phyloP scores from a whole-genome alignment of 2,113 vertebrate genomes.

The Turnix velox region DNA sequence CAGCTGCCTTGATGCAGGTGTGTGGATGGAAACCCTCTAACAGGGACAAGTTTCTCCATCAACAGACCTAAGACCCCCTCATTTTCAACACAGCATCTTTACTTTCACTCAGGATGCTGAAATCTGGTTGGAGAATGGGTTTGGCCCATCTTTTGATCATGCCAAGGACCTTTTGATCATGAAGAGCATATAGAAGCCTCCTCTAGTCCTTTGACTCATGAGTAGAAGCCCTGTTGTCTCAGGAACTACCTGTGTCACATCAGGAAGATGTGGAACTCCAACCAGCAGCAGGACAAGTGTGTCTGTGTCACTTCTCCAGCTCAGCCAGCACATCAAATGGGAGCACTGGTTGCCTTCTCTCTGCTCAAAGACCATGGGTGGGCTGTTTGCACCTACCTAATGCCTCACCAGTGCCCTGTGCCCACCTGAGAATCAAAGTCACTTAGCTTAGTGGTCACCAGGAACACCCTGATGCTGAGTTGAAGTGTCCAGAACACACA shows the following conservation, averaged over 20 bases:
- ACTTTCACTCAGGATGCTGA: neutral
- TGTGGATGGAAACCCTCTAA: too few species aligned
- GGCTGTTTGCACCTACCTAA: neutral
- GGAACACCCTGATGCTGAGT: neutral
- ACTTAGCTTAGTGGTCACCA: neutral
- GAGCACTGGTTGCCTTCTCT: neutral
- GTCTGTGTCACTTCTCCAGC: neutral
- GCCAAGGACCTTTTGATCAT: neutral
- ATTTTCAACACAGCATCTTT: too few species aligned
- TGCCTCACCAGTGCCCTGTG: accelerated
- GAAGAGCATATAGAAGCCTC: neutral
- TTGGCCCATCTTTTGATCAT: neutral
- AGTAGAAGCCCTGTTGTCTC: neutral
- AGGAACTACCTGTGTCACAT: neutral
- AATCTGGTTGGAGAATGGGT: neutral
- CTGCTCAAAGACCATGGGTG: neutral
- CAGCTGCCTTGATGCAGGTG: too few species aligned
- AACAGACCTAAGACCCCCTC: too few species aligned
- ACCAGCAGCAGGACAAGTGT: neutral
- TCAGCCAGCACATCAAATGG: neutral
- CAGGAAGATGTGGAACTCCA: neutral
- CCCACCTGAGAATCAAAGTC: accelerated
- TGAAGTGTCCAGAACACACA: neutral
- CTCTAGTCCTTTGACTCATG: neutral
- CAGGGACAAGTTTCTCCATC: too few species aligned